These are phyloP conservation scores for Apocrypta bakeri DNA, from an alignment of 1,140 invertebrate genomes.

Conservation along the genomic window DNA sequence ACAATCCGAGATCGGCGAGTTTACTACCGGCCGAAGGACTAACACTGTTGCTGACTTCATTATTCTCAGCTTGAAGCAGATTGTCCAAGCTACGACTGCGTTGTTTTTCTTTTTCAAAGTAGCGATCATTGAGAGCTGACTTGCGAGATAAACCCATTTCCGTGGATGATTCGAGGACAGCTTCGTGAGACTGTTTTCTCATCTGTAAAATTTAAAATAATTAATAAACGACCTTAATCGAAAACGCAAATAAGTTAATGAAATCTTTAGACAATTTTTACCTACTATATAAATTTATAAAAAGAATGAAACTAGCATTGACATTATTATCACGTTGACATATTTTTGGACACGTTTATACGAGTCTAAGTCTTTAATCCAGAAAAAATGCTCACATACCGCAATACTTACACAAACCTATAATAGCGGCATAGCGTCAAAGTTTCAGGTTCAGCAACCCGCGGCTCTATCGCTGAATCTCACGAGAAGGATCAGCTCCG, in stretches of 20 bases:
- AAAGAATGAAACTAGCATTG: too few relatives aligned
- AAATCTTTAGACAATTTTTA: too few relatives aligned
- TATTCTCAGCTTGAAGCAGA: slow-evolving; percentile 77
- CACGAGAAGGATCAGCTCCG: slow-evolving; percentile 6
- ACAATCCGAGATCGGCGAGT: slow-evolving; percentile 84
- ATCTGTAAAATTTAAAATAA: slow-evolving; percentile 55
- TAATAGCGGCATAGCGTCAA: not conserved
- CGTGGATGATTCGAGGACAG: slow-evolving; percentile 71
- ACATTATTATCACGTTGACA: too few relatives aligned
- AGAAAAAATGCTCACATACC: not conserved
- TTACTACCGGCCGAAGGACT: slow-evolving; percentile 67
- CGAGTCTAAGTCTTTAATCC: not conserved
- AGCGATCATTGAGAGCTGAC: slow-evolving; percentile 90
- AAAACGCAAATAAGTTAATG: too few relatives aligned
- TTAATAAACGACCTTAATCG: too few relatives aligned
- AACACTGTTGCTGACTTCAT: slow-evolving; percentile 54
- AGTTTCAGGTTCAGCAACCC: slow-evolving; percentile 7
- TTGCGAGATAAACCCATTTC: slow-evolving; percentile 83
- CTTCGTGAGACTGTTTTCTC: slow-evolving; percentile 84
- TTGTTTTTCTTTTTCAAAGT: slow-evolving; percentile 89
- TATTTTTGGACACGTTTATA: too few relatives aligned
- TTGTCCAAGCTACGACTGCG: slow-evolving; percentile 89
- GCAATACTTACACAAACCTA: not conserved
- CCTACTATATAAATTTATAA: too few relatives aligned
- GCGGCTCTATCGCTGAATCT: slow-evolving; percentile 15